Evolutionary conservation across 2,888 invertebrate species (phyloP), one percentile per base, ranked within the genome.

Genomic region (Heteromurus nitidus): DNA sequence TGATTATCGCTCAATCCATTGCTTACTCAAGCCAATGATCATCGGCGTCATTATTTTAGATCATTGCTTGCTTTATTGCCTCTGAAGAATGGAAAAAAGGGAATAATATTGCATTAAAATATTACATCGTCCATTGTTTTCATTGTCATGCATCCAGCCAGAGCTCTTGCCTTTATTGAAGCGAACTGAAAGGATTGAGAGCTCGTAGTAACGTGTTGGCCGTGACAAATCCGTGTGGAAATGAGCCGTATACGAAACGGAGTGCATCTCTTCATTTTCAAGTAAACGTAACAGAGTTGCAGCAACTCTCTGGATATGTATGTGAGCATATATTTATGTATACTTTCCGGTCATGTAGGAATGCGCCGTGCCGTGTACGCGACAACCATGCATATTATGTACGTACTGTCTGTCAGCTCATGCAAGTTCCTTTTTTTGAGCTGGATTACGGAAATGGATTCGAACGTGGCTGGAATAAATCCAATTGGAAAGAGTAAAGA

Each of bases 141-240:
- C 67, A 67, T 75, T 75, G 75, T 75, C 67, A 75, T 67, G 67
- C 31, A 68, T 24, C 30, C 50, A 64, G 64, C 3, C 55, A 50
- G 50, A 55, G 53, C 73, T 44, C 70, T 69, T 50, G 28, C 62
- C 62, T 80, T 65, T 75, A 74, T 64, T 70, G 69, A 67, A 75
- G 81, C 81, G 80, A 69, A 77, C 68, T 82, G 74, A 80, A 81
- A 65, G 87, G 88, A 88, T 92, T 95, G 87, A 95, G 95, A 90
- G 95, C 62, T 69, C 62, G 76, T 22, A 87, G 85, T 74, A 73
- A 70, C 75, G 74, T 76, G 70, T 69, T 70, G 70, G 75, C 76
- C 82, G 67, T 75, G 75, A 76, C 76, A 82, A 82, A 75, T 82
- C 75, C 82, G 70, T 64, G 65, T 76, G 76, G 72, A 72, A 82